Evolutionary conservation across 2,888 invertebrate species (phyloP).

Genomic region (Limnephilus marmoratus): DNA sequence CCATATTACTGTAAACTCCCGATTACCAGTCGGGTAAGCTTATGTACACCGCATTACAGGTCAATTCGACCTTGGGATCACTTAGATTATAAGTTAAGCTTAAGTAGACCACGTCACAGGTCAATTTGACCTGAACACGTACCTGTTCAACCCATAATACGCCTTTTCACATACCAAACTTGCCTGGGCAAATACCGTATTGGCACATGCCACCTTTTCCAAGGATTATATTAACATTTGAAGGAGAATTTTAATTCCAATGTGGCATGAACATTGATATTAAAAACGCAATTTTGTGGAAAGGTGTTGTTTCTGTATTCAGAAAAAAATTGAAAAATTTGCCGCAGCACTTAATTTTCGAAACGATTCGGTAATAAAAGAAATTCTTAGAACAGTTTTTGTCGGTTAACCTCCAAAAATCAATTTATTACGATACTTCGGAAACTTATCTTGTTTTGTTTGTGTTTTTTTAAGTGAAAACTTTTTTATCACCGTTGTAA

Average conservation of each 20-base stretch:
- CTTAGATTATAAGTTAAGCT: not conserved
- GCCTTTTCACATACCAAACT: not conserved
- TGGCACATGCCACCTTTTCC: not conserved
- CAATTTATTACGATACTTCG: not conserved
- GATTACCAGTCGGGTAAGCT: not conserved
- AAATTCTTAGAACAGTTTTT: not conserved
- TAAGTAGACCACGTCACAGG: not conserved
- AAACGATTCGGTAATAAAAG: not conserved
- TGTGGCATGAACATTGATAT: not conserved
- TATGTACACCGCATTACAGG: not conserved
- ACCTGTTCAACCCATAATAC: not conserved
- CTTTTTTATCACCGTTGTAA: too few species aligned
- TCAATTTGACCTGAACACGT: not conserved
- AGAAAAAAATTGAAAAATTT: not conserved
- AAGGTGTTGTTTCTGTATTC: not conserved
- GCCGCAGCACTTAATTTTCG: not conserved
- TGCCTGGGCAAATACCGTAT: not conserved
- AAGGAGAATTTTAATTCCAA: not conserved
- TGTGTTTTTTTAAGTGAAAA: too few species aligned
- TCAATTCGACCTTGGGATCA: not conserved
- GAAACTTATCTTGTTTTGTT: too few species aligned
- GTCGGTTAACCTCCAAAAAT: not conserved
- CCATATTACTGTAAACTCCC: not conserved
- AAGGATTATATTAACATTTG: not conserved
- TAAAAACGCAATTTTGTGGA: not conserved